These are phyloP conservation scores for Lamellibrachia columna DNA, from an alignment of 2,888 invertebrate species.

Conservation along the genomic window DNA sequence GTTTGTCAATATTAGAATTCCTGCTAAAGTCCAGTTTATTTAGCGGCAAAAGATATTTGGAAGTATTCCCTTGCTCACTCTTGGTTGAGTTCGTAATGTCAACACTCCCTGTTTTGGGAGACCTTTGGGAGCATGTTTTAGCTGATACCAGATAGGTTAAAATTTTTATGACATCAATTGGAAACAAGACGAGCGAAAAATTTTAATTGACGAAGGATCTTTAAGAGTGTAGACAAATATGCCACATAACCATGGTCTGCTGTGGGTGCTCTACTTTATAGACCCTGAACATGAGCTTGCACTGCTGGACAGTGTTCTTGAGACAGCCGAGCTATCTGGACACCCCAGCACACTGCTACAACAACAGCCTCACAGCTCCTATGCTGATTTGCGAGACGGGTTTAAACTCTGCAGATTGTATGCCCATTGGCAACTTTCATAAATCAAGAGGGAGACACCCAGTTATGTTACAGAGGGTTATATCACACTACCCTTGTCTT, in stretches of 20 bases:
- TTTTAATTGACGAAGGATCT: too few relatives aligned
- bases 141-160: too few relatives aligned
- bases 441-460: background rate
- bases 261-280: background rate
- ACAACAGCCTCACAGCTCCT: background rate
- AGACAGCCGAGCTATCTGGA: background rate
- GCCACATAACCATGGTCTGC: background rate
- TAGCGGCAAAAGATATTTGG: background rate
- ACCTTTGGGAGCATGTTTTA: too few relatives aligned
- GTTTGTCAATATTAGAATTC: background rate
- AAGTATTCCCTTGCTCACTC: background rate
- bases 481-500: background rate
- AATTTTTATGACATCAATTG: too few relatives aligned
- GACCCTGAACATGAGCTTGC: background rate
- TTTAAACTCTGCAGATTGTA: slow-evolving; percentile 16
- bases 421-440: background rate
- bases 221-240: background rate
- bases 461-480: background rate
- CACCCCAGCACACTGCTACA: background rate
- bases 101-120: too few relatives aligned
- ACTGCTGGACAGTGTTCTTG: slow-evolving; percentile 10
- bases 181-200: too few relatives aligned
- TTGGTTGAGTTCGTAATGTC: background rate
- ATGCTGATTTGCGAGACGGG: background rate
- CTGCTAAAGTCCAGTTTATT: background rate